phyloP scores from a whole-genome alignment of 2,888 invertebrate species.

The Cheiracanthium punctorium region DNA sequence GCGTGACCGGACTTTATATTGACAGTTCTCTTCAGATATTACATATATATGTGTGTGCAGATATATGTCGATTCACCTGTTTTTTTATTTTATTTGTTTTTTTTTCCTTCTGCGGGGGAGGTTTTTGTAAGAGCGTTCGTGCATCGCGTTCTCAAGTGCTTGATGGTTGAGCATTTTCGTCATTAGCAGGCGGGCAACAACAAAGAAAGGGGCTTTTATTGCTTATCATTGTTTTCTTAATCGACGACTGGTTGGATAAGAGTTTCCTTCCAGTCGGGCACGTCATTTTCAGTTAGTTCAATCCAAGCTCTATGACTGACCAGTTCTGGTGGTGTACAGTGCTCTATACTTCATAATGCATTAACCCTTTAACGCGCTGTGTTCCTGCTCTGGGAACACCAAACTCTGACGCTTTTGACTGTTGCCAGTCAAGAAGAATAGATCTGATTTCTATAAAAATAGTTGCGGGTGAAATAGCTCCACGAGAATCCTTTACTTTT shows the following conservation, averaged over 20 bases:
- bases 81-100: conserved; percentile 21
- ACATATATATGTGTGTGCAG: conserved; percentile 52
- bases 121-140: conserved; percentile 49
- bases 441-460: too few relatives aligned
- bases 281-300: neutral
- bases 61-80: conserved; percentile 47
- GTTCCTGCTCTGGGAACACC: too few relatives aligned
- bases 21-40: conserved; percentile 54
- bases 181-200: conserved; percentile 40
- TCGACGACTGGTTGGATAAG: conserved; percentile 45
- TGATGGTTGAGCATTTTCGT: conserved; percentile 47
- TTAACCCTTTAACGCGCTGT: too few relatives aligned
- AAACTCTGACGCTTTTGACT: too few relatives aligned
- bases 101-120: conserved; percentile 20
- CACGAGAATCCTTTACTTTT: too few relatives aligned
- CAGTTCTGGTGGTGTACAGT: too few relatives aligned
- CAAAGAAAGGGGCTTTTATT: conserved; percentile 33
- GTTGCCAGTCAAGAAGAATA: too few relatives aligned
- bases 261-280: conserved; percentile 8
- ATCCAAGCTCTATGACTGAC: neutral
- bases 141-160: conserved; percentile 55
- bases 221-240: conserved; percentile 57
- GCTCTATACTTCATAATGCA: too few relatives aligned
- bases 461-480: too few relatives aligned
- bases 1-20: conserved; percentile 50